Percentiles rank a stretch among this genome's conserved stretches.
Conservation (phyloP, 1,140 invertebrate genomes). For the Diorhabda sublineata region DNA sequence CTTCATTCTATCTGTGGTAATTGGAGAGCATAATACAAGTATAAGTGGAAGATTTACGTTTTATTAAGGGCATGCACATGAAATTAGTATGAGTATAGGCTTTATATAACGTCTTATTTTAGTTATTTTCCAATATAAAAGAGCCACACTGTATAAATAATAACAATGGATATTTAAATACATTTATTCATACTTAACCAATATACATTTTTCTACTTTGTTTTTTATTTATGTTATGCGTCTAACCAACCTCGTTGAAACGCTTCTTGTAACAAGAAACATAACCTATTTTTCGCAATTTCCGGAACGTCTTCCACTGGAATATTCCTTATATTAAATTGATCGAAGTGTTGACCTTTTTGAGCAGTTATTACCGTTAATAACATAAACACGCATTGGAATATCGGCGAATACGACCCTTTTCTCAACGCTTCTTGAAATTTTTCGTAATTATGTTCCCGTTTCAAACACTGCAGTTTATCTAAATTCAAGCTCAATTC, state of each 20-base stretch:
- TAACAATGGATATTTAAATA: too few relatives aligned
- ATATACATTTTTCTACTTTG: too few relatives aligned
- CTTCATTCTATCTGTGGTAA: too few relatives aligned
- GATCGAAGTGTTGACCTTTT: background rate
- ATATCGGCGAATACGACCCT: background rate
- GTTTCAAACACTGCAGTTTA: background rate
- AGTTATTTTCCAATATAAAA: too few relatives aligned
- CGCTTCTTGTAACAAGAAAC: background rate
- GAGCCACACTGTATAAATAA: too few relatives aligned
- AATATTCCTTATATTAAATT: background rate
- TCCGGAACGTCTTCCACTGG: background rate
- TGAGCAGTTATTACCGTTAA: background rate
- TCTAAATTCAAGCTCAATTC: background rate
- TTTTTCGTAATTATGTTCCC: background rate
- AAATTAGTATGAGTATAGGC: too few relatives aligned
- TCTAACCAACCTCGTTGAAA: background rate
- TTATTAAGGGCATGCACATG: too few relatives aligned
- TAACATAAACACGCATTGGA: background rate
- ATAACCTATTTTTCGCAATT: background rate
- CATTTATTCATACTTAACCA: too few relatives aligned
- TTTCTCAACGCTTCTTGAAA: background rate
- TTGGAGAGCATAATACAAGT: too few relatives aligned
- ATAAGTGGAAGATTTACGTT: too few relatives aligned
- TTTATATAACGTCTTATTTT: too few relatives aligned
- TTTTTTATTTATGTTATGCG: too few relatives aligned